These are phyloP conservation scores for Ceratotherium simum DNA, from an alignment of 2,113 vertebrate genomes.

Conservation along the genomic window DNA sequence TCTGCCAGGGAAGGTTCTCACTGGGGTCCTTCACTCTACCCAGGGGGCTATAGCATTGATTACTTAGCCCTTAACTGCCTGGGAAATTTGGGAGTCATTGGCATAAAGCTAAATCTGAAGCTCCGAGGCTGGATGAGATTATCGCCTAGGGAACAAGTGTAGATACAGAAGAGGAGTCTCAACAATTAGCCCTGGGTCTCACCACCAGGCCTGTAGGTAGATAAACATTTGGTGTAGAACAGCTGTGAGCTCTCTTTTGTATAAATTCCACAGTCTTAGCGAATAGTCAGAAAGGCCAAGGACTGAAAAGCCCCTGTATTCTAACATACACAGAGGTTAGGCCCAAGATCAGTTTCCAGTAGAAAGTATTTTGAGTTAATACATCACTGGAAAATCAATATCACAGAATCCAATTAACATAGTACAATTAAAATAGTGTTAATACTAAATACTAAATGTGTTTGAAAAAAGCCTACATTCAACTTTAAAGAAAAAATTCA, in stretches of 20 bases:
- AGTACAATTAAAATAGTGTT: constrained; percentile 4
- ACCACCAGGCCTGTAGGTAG: neutral
- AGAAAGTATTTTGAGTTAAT: neutral
- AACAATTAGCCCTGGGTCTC: neutral
- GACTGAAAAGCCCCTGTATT: neutral
- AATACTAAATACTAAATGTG: neutral
- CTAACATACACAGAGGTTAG: neutral
- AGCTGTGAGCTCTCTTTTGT: neutral
- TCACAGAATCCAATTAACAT: constrained; percentile 50
- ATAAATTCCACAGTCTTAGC: neutral
- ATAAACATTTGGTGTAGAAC: neutral
- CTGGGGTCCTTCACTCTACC: neutral
- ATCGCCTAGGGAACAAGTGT: neutral
- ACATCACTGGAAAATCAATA: neutral
- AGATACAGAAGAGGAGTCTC: neutral
- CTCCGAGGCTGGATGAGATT: neutral
- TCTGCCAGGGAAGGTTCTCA: neutral
- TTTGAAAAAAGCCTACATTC: neutral
- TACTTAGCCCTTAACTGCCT: neutral
- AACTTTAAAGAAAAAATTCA: constrained; percentile 30
- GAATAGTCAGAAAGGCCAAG: neutral
- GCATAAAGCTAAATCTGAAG: neutral
- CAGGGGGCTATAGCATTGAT: neutral
- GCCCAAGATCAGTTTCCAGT: neutral
- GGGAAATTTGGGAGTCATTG: neutral